A percentile compares a stretch with the other conserved stretches of the same genome.
Evolutionary conservation across 2,113 vertebrate species (phyloP).

Genomic region (Platycercus adscitus): DNA sequence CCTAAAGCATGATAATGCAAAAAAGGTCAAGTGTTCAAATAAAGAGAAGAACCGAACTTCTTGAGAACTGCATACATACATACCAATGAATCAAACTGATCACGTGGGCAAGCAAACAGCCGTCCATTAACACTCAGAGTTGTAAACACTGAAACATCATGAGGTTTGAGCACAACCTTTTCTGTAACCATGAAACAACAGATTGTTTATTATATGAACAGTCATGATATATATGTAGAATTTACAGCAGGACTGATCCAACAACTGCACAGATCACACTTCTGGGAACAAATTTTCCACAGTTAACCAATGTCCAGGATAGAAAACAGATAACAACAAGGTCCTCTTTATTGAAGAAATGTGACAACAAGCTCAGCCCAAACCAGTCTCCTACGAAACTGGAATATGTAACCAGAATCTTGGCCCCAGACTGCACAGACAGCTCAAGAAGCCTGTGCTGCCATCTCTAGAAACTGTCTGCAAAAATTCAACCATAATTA

Average conservation of each 20-base stretch:
- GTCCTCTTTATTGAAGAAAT: not conserved
- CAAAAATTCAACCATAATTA: not conserved
- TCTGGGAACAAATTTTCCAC: not conserved
- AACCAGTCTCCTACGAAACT: not conserved
- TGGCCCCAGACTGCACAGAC: not conserved
- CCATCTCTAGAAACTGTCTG: not conserved
- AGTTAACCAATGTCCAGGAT: not conserved
- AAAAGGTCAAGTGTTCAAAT: not conserved
- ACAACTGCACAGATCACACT: not conserved
- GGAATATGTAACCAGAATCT: not conserved
- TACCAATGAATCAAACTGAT: constrained; percentile 96
- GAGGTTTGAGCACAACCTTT: constrained; percentile 92
- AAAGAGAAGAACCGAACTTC: not conserved
- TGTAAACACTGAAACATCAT: constrained; percentile 95
- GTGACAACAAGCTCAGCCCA: not conserved
- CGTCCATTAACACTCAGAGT: constrained; percentile 92
- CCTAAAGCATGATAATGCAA: not conserved
- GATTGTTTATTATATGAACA: constrained; percentile 22
- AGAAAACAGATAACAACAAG: not conserved
- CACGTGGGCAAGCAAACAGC: constrained; percentile 91
- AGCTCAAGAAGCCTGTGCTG: not conserved
- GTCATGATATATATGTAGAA: not conserved
- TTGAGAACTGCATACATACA: constrained; percentile 42
- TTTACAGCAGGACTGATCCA: constrained; percentile 23
- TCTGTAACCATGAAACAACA: constrained; percentile 81